Evolutionary conservation across 2,113 vertebrate genomes (phyloP).

Genomic region (Rhea pennata): DNA sequence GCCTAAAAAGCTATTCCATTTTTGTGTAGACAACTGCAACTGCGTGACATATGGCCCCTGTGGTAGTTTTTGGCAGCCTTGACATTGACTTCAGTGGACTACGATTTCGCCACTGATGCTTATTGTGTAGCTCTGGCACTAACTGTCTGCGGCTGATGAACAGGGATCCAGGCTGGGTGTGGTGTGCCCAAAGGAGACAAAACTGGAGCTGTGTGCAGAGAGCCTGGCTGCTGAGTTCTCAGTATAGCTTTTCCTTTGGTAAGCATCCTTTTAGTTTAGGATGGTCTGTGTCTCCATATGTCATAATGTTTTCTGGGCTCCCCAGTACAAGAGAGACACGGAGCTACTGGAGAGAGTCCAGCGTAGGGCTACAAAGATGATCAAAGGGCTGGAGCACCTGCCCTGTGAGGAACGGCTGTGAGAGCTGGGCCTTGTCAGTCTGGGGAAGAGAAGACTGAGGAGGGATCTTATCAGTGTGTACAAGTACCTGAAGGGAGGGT

Average conservation of each 20-base stretch:
- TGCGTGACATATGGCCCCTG: neutral
- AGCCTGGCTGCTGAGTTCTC: neutral
- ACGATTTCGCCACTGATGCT: neutral
- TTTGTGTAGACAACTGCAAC: neutral
- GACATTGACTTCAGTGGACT: neutral
- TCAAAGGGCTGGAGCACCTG: too few relatives aligned
- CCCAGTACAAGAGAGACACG: too few relatives aligned
- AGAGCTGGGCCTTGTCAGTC: too few relatives aligned
- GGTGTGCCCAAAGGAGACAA: neutral
- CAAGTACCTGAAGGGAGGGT: too few relatives aligned
- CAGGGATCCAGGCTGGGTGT: neutral
- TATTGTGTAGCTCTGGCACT: conserved; percentile 13
- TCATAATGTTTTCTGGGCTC: neutral
- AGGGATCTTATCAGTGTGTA: too few relatives aligned
- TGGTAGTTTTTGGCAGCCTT: neutral
- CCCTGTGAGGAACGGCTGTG: too few relatives aligned
- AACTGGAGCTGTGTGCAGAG: neutral
- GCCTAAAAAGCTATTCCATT: neutral
- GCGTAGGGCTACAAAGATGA: too few relatives aligned
- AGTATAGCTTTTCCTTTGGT: neutral
- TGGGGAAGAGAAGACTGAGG: too few relatives aligned
- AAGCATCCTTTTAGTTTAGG: neutral
- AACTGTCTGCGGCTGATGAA: neutral
- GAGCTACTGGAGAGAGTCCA: too few relatives aligned
- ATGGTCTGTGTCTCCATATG: neutral